Evolutionary conservation across 2,113 vertebrate genomes (phyloP).

Genomic region (Elachura formosa): DNA sequence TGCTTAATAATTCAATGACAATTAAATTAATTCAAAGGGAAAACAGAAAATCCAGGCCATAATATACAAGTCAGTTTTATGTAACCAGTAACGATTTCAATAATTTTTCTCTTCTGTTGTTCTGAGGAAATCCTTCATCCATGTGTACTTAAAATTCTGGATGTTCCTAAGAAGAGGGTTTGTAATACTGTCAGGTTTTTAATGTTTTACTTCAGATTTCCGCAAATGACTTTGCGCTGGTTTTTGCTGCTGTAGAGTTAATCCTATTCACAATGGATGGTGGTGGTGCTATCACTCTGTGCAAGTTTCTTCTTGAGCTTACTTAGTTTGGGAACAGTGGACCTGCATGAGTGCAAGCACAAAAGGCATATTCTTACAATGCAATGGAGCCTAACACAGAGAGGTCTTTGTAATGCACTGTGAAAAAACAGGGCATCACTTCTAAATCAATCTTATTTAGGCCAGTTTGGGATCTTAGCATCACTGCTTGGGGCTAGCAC

Average conservation of each 20-base stretch:
- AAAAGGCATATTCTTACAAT: neutral
- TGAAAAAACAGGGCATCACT: neutral
- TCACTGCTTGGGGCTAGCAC: neutral
- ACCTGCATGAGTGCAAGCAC: accelerated
- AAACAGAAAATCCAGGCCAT: neutral
- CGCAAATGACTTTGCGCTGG: neutral
- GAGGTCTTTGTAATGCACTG: neutral
- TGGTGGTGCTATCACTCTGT: neutral
- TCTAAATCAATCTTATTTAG: neutral
- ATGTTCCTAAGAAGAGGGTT: neutral
- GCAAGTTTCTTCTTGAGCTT: neutral
- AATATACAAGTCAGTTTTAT: neutral
- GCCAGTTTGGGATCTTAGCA: neutral
- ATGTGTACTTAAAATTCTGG: neutral
- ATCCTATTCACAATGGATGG: accelerated
- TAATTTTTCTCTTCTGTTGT: neutral
- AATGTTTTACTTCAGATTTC: neutral
- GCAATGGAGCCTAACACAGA: accelerated
- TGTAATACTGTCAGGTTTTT: neutral
- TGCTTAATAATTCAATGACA: neutral
- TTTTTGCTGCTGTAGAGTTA: neutral
- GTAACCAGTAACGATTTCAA: neutral
- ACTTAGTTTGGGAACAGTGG: accelerated
- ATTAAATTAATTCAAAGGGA: neutral
- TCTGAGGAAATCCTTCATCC: neutral